A percentile compares a stretch with the other conserved stretches of the same genome.
These are phyloP conservation scores for Neoseiulus cucumeris DNA, from an alignment of 1,140 invertebrate genomes.

Conservation along the genomic window DNA sequence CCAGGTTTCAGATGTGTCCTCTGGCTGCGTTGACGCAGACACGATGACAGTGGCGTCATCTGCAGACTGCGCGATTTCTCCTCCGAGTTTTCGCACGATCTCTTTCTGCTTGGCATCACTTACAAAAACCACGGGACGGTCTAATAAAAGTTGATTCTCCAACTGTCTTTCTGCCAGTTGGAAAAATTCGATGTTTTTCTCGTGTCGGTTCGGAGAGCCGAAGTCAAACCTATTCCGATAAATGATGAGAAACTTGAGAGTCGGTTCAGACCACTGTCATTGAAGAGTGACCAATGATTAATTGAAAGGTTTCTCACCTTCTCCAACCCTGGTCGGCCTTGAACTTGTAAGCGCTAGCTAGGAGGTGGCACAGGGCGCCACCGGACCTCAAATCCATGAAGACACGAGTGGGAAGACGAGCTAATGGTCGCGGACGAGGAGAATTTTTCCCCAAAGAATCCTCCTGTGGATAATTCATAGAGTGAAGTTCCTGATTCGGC, in stretches of 20 bases:
- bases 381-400: constrained; percentile 87
- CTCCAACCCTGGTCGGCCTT: constrained; percentile 80
- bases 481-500: too few species aligned
- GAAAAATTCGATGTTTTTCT: constrained; percentile 82
- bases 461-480: too few species aligned
- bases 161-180: constrained; percentile 71
- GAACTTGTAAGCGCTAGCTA: constrained; percentile 79
- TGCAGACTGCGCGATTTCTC: constrained; percentile 51
- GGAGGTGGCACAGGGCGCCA: constrained; percentile 72
- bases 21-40: not conserved
- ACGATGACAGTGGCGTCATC: constrained; percentile 79
- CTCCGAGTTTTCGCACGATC: constrained; percentile 65
- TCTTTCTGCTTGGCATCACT: constrained; percentile 67
- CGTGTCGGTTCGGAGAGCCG: constrained; percentile 65
- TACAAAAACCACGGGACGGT: constrained; percentile 55
- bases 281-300: too few species aligned
- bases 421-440: too few species aligned
- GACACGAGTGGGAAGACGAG: constrained; percentile 12
- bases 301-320: not conserved
- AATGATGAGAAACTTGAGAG: too few species aligned
- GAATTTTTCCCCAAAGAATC: too few species aligned
- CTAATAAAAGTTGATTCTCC: constrained; percentile 53
- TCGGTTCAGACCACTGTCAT: too few species aligned
- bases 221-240: constrained; percentile 30
- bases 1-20: constrained; percentile 3